Percentiles rank a stretch among this genome's conserved stretches.
phyloP scores from a whole-genome alignment of 2,113 vertebrate genomes.

The Pollachius pollachius region DNA sequence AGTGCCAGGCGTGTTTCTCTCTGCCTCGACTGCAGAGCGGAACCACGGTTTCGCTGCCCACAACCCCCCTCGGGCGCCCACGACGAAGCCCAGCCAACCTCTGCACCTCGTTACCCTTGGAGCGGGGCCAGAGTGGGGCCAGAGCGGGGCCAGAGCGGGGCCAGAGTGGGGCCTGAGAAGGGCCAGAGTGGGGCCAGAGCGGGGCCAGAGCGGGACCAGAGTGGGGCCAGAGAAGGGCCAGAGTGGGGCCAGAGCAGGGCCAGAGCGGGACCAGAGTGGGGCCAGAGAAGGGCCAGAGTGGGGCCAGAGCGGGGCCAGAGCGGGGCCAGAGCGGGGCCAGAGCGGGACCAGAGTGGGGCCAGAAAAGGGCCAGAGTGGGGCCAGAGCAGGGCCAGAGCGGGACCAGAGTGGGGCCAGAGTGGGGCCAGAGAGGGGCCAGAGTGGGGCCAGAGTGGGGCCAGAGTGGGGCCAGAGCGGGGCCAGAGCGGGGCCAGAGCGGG shows the following conservation, averaged over 20 bases:
- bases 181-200: constrained; percentile 10
- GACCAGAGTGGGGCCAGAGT: too few relatives aligned
- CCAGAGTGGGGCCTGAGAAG: constrained; percentile 28
- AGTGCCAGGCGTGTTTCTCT: constrained; percentile 32
- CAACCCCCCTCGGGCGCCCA: background rate
- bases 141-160: constrained; percentile 4
- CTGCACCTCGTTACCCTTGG: constrained; percentile 69
- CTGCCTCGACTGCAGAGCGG: constrained; percentile 43
- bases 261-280: too few relatives aligned
- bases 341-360: too few relatives aligned
- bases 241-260: too few relatives aligned
- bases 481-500: too few relatives aligned
- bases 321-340: too few relatives aligned
- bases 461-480: background rate
- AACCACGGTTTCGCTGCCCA: constrained; percentile 50
- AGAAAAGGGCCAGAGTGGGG: too few relatives aligned
- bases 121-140: constrained; percentile 37
- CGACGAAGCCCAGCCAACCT: constrained; percentile 33
- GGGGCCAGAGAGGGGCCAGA: too few relatives aligned
- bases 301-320: constrained; percentile 19
- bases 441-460: constrained; percentile 47
- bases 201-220: too few relatives aligned
- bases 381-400: too few relatives aligned
- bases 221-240: too few relatives aligned
- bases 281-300: constrained; percentile 36